Evolutionary conservation across 2,888 invertebrate genomes (phyloP).

Genomic region (Tipula vernalis): DNA sequence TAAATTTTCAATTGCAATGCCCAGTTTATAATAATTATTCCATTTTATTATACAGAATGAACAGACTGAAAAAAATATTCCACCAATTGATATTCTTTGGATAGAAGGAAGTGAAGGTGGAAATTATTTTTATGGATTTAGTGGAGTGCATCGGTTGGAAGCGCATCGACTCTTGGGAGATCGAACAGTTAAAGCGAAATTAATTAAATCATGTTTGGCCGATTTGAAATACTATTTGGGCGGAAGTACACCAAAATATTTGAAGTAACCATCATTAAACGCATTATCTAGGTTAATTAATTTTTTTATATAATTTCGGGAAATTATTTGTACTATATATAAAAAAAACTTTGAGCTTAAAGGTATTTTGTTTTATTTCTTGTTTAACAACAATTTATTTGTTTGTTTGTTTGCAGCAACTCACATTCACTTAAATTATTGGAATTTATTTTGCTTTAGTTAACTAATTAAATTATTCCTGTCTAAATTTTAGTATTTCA

Average conservation of each 20-base stretch:
- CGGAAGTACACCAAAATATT: slow-evolving; percentile 61
- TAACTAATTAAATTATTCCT: no score
- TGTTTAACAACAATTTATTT: neutral
- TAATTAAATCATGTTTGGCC: slow-evolving; percentile 61
- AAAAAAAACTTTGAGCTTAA: neutral
- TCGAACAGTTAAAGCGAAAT: slow-evolving; percentile 61
- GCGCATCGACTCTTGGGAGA: slow-evolving; percentile 60
- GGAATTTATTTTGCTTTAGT: no score
- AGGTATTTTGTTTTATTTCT: neutral
- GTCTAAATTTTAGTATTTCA: no score
- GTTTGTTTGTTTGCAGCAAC: no score
- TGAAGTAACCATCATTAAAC: slow-evolving; percentile 41
- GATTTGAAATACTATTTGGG: slow-evolving; percentile 69
- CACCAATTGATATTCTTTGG: slow-evolving; percentile 80
- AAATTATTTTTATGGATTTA: slow-evolving; percentile 80
- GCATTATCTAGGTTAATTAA: neutral
- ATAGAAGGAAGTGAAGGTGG: slow-evolving; percentile 69
- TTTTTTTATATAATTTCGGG: no score
- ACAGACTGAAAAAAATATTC: slow-evolving; percentile 48
- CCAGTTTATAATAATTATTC: neutral
- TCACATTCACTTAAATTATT: no score
- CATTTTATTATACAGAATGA: slow-evolving; percentile 34
- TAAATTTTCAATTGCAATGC: neutral
- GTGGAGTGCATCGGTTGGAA: slow-evolving; percentile 76
- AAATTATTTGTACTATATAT: neutral